Conservation (phyloP, 2,888 invertebrate species). For the Loripinus fragilis region DNA sequence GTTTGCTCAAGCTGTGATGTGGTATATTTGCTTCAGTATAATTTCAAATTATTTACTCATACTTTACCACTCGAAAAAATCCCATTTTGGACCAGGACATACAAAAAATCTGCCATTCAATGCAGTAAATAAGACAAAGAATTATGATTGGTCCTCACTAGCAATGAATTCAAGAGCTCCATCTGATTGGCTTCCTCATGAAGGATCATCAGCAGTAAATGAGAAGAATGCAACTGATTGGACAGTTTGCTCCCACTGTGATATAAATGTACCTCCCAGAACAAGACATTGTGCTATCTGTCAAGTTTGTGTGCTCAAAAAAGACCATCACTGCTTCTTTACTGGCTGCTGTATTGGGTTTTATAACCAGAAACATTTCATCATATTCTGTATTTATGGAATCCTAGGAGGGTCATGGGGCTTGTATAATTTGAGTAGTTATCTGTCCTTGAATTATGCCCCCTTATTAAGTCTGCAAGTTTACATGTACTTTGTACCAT, state of each 20-base stretch:
- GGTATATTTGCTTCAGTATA: conserved; percentile 64
- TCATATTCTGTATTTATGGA: conserved; percentile 81
- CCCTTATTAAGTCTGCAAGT: conserved; percentile 63
- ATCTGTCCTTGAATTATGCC: conserved; percentile 66
- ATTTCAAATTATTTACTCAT: conserved; percentile 68
- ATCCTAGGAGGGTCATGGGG: conserved; percentile 65
- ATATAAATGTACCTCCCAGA: conserved; percentile 72
- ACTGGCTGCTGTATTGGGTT: conserved; percentile 83
- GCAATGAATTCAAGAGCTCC: not conserved
- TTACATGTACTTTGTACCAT: conserved; percentile 71
- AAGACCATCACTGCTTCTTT: conserved; percentile 84
- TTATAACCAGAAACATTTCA: conserved; percentile 84
- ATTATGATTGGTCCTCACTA: conserved; percentile 28
- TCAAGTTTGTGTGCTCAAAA: conserved; percentile 82
- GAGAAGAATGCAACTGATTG: conserved; percentile 42
- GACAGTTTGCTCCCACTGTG: conserved; percentile 71
- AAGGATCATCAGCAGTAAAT: conserved; percentile 14
- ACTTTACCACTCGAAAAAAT: conserved; percentile 56
- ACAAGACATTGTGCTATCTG: conserved; percentile 84
- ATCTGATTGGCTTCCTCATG: conserved; percentile 31
- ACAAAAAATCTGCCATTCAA: conserved; percentile 49
- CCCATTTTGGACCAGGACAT: conserved; percentile 40
- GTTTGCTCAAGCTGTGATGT: conserved; percentile 48
- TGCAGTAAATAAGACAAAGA: conserved; percentile 29
- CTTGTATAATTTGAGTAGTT: conserved; percentile 59